Conservation (phyloP, 1,140 invertebrate genomes). For the Lepeophtheirus salmonis region DNA sequence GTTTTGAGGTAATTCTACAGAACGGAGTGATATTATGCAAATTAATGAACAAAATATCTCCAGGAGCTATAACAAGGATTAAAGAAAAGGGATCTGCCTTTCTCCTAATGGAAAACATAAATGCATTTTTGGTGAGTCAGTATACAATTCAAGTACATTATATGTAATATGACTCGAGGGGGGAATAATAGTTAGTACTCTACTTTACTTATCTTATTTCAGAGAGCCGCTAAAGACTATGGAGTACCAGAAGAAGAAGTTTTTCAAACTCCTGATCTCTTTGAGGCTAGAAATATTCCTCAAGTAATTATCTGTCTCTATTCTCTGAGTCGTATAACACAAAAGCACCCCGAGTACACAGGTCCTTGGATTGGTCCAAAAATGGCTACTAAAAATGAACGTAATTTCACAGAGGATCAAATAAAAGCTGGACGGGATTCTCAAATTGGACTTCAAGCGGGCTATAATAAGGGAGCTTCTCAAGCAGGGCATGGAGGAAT, state of each 20-base stretch:
- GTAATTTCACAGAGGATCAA: slow-evolving; percentile 84
- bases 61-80: slow-evolving; percentile 85
- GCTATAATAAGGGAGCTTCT: slow-evolving; percentile 39
- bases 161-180: too few relatives aligned
- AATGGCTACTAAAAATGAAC: slow-evolving; percentile 81
- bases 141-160: slow-evolving; percentile 20
- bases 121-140: slow-evolving; percentile 30
- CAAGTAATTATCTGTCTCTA: slow-evolving; percentile 83
- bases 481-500: slow-evolving; percentile 70
- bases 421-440: slow-evolving; percentile 61
- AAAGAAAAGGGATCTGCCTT: slow-evolving; percentile 88
- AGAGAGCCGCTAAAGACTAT: slow-evolving; percentile 75
- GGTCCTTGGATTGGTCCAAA: slow-evolving; percentile 78
- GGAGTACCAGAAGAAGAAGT: slow-evolving; percentile 89
- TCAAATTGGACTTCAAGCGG: slow-evolving; percentile 62
- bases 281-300: slow-evolving; percentile 84
- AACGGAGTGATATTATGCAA: slow-evolving; percentile 85
- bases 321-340: slow-evolving; percentile 62
- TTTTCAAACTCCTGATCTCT: slow-evolving; percentile 95
- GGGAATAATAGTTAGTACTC: neutral
- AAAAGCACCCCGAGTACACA: slow-evolving; percentile 78
- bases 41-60: slow-evolving; percentile 78
- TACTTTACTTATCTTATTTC: too few relatives aligned
- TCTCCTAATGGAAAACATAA: slow-evolving; percentile 95
- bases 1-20: slow-evolving; percentile 73